Conservation (phyloP, 1,140 invertebrate genomes). For the Cydia splendana region DNA sequence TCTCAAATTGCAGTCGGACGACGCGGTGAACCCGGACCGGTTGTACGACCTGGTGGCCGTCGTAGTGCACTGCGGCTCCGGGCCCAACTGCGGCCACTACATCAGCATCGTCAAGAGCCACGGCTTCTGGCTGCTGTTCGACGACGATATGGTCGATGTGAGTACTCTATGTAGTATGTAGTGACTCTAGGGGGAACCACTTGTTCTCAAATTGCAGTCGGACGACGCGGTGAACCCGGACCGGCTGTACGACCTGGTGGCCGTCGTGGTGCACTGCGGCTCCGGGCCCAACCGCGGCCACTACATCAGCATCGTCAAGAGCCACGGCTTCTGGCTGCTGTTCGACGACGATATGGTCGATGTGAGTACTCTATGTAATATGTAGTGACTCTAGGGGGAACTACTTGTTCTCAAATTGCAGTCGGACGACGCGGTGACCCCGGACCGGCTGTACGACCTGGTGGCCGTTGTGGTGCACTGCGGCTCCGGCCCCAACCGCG, state of each 20-base stretch:
- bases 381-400: too few species aligned
- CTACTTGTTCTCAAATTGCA: constrained; percentile 58
- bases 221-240: constrained; percentile 99
- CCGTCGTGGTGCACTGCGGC: constrained; percentile 99
- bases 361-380: constrained; percentile 83
- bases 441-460: constrained; percentile 98
- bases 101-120: constrained; percentile 99
- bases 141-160: constrained; percentile 99
- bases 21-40: constrained; percentile 98
- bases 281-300: constrained; percentile 99
- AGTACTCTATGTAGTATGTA: constrained; percentile 73
- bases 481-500: constrained; percentile 98
- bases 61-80: constrained; percentile 99
- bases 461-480: constrained; percentile 99
- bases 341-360: constrained; percentile 99
- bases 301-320: constrained; percentile 99
- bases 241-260: constrained; percentile 98
- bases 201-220: constrained; percentile 82
- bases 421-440: constrained; percentile 98
- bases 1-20: constrained; percentile 93
- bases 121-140: constrained; percentile 99
- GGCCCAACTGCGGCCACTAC: constrained; percentile 99
- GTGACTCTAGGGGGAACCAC: too few species aligned
- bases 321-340: constrained; percentile 98
- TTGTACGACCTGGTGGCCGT: constrained; percentile 99